Conservation (phyloP, 2,797 vertebrate species). For the Champsocephalus gunnari region DNA sequence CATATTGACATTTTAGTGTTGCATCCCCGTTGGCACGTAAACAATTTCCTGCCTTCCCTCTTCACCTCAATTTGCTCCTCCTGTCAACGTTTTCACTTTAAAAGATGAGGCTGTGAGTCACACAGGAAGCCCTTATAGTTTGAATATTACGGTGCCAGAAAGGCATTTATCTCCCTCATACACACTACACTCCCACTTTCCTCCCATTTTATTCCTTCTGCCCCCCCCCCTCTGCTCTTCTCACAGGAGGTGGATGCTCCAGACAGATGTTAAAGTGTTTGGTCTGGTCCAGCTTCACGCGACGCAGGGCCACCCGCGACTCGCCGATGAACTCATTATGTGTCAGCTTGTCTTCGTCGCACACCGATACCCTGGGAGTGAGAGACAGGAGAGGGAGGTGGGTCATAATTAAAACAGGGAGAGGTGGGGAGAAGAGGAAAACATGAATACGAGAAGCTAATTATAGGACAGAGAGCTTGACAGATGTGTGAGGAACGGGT, state of each 20-base stretch:
- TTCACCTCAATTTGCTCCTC: not conserved
- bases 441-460: conserved; percentile 40
- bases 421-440: not conserved
- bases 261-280: conserved; percentile 93
- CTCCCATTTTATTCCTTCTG: not conserved
- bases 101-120: conserved; percentile 38
- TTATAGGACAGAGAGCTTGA: conserved; percentile 21
- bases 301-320: conserved; percentile 90
- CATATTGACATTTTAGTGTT: conserved; percentile 20
- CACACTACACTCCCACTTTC: conserved; percentile 18
- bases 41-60: conserved; percentile 4
- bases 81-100: not conserved
- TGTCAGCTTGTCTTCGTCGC: conserved; percentile 93
- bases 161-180: conserved; percentile 31
- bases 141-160: conserved; percentile 13
- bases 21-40: conserved; percentile 14
- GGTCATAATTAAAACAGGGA: conserved; percentile 14
- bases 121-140: conserved; percentile 19
- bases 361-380: conserved; percentile 89
- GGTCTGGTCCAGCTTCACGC: conserved; percentile 90
- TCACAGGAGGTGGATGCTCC: conserved; percentile 90
- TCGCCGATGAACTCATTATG: conserved; percentile 96
- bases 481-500: not conserved
- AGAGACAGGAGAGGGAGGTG: conserved; percentile 31
- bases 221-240: conserved; percentile 24